Conservation (phyloP, 2,113 vertebrate genomes). For the Ahaetulla prasina region DNA sequence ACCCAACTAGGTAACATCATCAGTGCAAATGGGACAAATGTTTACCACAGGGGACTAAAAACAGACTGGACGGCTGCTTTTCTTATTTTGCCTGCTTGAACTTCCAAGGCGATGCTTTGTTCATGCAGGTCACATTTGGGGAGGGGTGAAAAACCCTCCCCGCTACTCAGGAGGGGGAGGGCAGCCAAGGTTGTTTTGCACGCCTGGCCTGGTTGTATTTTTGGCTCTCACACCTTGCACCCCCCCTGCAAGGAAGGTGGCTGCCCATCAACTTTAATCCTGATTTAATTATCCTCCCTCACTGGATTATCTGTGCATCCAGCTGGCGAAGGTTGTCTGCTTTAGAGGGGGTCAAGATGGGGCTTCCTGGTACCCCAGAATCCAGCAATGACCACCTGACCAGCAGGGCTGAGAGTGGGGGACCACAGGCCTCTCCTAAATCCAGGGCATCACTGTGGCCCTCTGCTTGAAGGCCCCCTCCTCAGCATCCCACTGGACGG, state of each 20-base stretch:
- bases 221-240: slow-evolving; percentile 31
- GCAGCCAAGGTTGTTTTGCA: neutral
- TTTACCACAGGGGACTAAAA: neutral
- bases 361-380: neutral
- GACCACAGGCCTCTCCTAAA: neutral
- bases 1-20: no score
- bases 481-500: neutral
- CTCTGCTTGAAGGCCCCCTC: neutral
- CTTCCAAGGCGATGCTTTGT: slow-evolving; percentile 49
- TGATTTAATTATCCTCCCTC: neutral
- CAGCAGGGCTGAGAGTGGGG: neutral
- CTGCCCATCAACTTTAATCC: neutral
- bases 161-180: slow-evolving; percentile 37
- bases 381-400: neutral
- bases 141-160: slow-evolving; percentile 38
- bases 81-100: slow-evolving; percentile 26
- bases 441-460: neutral
- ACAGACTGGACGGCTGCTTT: neutral
- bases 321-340: neutral
- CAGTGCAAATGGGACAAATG: neutral
- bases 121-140: slow-evolving; percentile 32
- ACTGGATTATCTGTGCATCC: neutral
- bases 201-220: slow-evolving; percentile 16
- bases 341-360: neutral
- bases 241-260: slow-evolving; percentile 40